Percentiles rank a stretch among this genome's conserved stretches.
Evolutionary conservation across 2,797 vertebrate genomes (phyloP).

Genomic region (Aselliscus stoliczkanus): DNA sequence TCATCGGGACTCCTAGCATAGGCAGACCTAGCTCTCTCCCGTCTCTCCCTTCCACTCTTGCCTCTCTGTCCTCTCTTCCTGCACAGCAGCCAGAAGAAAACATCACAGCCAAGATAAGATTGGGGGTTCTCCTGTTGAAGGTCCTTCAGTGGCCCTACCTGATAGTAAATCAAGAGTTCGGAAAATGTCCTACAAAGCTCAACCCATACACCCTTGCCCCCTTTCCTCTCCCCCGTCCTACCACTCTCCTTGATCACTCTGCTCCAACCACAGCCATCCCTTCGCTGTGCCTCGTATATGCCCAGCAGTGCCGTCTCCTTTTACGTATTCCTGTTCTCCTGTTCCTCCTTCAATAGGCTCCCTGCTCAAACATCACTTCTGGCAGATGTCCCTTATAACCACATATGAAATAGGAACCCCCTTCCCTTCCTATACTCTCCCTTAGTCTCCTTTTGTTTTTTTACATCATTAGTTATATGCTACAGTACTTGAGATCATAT

Average conservation of each 20-base stretch:
- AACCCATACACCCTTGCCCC: fast-evolving
- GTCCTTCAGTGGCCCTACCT: too few relatives aligned
- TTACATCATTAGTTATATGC: background rate
- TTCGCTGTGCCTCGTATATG: fast-evolving
- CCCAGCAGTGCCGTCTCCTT: background rate
- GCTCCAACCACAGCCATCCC: background rate
- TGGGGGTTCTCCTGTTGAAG: background rate
- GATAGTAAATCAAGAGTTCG: background rate
- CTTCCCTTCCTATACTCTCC: background rate
- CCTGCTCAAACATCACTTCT: background rate
- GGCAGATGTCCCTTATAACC: background rate
- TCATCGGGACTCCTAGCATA: background rate
- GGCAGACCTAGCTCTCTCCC: background rate
- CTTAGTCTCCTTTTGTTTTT: background rate
- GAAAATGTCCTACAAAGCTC: background rate
- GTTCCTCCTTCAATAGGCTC: background rate
- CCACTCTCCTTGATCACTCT: background rate
- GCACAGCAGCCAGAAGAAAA: background rate
- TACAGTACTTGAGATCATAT: background rate
- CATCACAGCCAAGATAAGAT: background rate
- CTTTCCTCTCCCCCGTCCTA: background rate
- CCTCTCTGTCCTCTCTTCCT: too few relatives aligned
- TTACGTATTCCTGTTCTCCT: fast-evolving
- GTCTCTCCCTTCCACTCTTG: background rate
- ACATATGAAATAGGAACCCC: fast-evolving